Conservation (phyloP, 2,888 invertebrate genomes). For the Chaitophorus viminalis region DNA sequence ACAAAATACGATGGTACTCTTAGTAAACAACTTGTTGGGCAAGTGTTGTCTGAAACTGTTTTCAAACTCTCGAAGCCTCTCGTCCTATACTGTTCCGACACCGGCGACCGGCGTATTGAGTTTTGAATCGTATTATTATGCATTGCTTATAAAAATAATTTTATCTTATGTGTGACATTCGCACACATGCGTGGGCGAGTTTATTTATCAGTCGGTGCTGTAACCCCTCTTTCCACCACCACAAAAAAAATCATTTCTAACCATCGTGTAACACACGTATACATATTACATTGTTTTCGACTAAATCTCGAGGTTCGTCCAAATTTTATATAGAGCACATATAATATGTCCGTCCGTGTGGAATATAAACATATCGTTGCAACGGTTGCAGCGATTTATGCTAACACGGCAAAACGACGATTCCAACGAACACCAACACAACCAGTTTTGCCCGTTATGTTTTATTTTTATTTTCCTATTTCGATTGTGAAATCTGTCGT, state of each 20-base stretch:
- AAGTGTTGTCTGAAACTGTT: no score
- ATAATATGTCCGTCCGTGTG: neutral
- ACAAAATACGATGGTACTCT: no score
- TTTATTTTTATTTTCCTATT: constrained; percentile 31
- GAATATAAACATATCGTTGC: neutral
- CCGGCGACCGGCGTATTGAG: no score
- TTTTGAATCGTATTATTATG: no score
- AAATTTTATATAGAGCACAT: no score
- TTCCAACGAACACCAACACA: neutral
- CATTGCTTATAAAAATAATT: no score
- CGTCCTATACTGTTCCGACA: no score
- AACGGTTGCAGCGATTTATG: neutral
- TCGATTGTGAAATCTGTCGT: constrained; percentile 58
- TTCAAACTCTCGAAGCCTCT: no score
- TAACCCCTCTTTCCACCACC: neutral
- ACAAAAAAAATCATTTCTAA: neutral
- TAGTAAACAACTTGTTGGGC: no score
- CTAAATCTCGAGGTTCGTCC: neutral
- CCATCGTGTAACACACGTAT: neutral
- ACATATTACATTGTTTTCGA: no score
- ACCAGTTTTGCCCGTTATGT: constrained; percentile 57
- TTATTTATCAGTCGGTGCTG: neutral
- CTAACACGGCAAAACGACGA: constrained; percentile 12
- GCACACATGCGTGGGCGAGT: neutral
- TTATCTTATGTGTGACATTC: neutral